Base-by-base conservation (phyloP, 1,140 invertebrate genomes). In the Colletes latitarsis region DNA sequence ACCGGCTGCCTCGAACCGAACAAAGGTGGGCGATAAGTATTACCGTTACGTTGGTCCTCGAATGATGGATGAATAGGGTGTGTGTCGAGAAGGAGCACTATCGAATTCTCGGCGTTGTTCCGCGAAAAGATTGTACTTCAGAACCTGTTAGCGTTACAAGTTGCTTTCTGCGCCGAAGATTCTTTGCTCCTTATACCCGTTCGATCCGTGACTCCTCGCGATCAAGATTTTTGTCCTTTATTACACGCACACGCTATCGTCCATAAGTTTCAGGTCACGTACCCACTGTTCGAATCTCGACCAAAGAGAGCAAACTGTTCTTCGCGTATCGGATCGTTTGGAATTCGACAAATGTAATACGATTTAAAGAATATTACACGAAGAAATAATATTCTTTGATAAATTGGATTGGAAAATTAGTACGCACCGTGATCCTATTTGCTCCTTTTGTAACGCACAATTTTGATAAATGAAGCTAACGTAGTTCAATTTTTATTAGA, bases 51-150 rank as follows among this genome's bases (percentile, higher is more conserved):
- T 64, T 67, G 80, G 71, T 68, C 69, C 80, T 52, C 30, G 70
- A 53, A 85, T 88, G 86, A 88, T 87, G 76, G 80, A 88, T 88
- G 85, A 62, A 81, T 73, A 84, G 82, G 82, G 82, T 77, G 77
- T 75, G 85, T 2, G 69, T 74, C 39, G 69, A 8, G 83, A 80
- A 87, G 72, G 52, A 84, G 66, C 72, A 77, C 73, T 77, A 83
- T 83, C 77, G 77, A 64, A 57, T 75, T 39, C 60, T 62, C 30
- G 52, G 63, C 12, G 62, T 14, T 57, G 55, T 70, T 64, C 68
- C 46, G 70, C 53, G 64, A 83, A 82, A 82, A 79, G 73, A 85
- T 78, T 39, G 43, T 19, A 67, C 64, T 74, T 73, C 39, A 19
- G 73, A 74, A 55, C 41, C 41, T 30, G 43, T 49, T 53, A 67